Percentiles rank a stretch among this genome's conserved stretches.
Conservation (phyloP, 30 jellyfish, hydroid and myxozoan genomes). For the Cassiopea andromeda region DNA sequence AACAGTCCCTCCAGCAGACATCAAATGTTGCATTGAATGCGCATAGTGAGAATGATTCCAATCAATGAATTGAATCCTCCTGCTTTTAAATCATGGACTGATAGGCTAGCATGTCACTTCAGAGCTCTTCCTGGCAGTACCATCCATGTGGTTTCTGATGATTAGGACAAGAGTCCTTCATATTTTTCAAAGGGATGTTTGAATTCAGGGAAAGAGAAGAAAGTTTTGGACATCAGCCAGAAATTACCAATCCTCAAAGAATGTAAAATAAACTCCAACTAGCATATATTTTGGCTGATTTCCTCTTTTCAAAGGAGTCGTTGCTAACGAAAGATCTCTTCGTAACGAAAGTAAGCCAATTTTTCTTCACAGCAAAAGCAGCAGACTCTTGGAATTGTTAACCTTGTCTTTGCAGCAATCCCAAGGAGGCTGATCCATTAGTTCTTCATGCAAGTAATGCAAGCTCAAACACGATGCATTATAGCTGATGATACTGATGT, state of each 20-base stretch:
- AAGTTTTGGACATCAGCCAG: slow-evolving; percentile 32
- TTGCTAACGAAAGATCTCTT: not conserved
- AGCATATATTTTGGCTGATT: slow-evolving; percentile 28
- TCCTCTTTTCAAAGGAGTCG: slow-evolving; percentile 26
- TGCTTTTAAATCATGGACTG: slow-evolving; percentile 45
- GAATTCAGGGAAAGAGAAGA: slow-evolving; percentile 54
- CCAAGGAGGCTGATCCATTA: not conserved
- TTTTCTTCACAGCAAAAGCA: not conserved
- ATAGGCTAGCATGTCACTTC: slow-evolving; percentile 45
- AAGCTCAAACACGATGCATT: not conserved
- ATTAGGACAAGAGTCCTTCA: slow-evolving; percentile 25
- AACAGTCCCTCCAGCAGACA: no score
- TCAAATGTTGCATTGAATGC: no score
- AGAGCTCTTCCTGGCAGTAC: slow-evolving; percentile 52
- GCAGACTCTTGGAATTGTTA: not conserved
- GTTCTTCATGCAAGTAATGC: not conserved
- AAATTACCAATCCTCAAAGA: slow-evolving; percentile 8
- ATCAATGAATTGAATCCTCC: slow-evolving; percentile 12
- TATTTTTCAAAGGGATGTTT: slow-evolving; percentile 56
- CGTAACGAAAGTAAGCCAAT: not conserved
- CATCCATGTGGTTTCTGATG: slow-evolving; percentile 52
- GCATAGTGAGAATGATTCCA: not conserved
- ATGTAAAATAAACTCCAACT: slow-evolving; percentile 39
- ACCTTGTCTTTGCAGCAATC: not conserved
- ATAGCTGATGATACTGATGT: not conserved